phyloP scores from a whole-genome alignment of 2,797 vertebrate species.

The Coendou prehensilis region DNA sequence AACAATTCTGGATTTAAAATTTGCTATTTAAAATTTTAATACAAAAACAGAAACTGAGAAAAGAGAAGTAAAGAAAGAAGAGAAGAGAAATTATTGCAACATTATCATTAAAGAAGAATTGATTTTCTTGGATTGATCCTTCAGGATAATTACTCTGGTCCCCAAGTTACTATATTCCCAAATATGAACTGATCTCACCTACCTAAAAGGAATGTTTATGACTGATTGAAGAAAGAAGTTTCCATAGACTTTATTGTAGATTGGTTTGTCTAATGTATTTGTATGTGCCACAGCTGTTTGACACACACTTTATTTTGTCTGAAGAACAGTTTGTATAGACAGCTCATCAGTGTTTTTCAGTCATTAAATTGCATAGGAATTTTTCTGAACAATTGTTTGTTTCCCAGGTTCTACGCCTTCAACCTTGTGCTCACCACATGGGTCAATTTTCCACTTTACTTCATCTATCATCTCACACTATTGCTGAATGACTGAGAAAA shows the following conservation, averaged over 20 bases:
- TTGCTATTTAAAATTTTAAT: slow-evolving; percentile 28
- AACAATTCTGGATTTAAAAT: background rate
- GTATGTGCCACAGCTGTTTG: slow-evolving; percentile 61
- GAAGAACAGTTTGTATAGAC: slow-evolving; percentile 7
- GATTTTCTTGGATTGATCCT: slow-evolving; percentile 33
- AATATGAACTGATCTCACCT: slow-evolving; percentile 36
- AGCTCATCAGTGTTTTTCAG: background rate
- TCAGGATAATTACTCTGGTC: slow-evolving; percentile 31
- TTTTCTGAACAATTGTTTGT: slow-evolving; percentile 43
- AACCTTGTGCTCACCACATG: background rate
- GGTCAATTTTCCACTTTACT: background rate
- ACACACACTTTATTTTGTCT: slow-evolving; percentile 55
- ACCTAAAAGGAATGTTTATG: slow-evolving; percentile 3
- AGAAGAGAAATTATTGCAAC: background rate
- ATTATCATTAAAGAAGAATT: slow-evolving; percentile 3
- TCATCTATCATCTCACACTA: background rate
- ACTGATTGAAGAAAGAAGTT: background rate
- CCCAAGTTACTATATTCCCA: background rate
- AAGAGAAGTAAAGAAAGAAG: background rate
- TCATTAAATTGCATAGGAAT: slow-evolving; percentile 1
- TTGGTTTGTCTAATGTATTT: slow-evolving; percentile 17
- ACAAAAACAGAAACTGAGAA: background rate
- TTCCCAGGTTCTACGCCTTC: background rate
- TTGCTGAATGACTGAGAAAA: background rate
- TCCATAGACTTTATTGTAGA: background rate